These are phyloP conservation scores for Crypturellus tataupa DNA, from an alignment of 2,797 vertebrate genomes.

Conservation along the genomic window DNA sequence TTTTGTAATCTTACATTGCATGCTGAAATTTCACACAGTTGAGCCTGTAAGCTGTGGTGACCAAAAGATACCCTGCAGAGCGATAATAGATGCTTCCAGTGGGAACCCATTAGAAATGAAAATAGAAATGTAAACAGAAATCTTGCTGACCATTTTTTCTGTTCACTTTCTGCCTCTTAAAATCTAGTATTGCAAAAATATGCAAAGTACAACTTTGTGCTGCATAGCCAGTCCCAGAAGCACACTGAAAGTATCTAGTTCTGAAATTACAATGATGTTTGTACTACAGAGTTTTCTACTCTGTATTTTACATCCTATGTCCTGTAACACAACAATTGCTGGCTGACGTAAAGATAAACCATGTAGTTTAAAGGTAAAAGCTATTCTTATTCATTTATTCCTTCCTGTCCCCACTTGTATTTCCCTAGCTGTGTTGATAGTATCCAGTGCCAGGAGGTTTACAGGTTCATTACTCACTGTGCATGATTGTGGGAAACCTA, in stretches of 20 bases:
- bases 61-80: neutral
- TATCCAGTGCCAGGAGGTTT: constrained; percentile 4
- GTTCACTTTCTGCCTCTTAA: neutral
- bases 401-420: rapidly evolving
- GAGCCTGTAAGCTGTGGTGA: neutral
- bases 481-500: neutral
- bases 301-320: neutral
- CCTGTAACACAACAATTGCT: neutral
- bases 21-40: neutral
- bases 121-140: constrained; percentile 18
- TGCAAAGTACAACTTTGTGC: neutral
- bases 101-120: neutral
- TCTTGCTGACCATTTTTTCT: neutral
- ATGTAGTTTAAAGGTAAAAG: neutral
- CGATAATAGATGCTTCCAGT: neutral
- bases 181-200: neutral
- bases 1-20: neutral
- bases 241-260: neutral
- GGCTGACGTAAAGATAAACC: neutral
- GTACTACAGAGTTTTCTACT: neutral
- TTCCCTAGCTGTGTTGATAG: neutral
- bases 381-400: neutral
- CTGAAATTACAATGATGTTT: neutral
- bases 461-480: neutral
- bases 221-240: neutral